phyloP scores from a whole-genome alignment of 2,797 vertebrate genomes.

The Takifugu rubripes region DNA sequence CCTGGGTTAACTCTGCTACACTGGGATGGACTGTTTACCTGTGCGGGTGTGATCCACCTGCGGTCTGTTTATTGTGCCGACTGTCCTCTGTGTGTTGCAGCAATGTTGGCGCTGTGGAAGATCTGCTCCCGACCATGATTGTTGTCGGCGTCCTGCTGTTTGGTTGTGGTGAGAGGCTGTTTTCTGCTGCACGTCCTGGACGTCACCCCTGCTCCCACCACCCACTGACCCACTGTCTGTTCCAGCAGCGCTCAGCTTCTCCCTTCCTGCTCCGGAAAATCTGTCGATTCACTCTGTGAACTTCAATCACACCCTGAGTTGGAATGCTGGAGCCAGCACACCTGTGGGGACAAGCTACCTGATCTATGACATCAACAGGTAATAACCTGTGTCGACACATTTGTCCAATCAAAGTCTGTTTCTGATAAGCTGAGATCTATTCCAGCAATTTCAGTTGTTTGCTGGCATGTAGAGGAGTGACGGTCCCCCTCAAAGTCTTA shows the following conservation, averaged over 20 bases:
- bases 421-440: no score
- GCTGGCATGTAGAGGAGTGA: no score
- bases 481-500: no score
- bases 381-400: background rate
- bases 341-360: constrained; percentile 31
- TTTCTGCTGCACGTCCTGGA: background rate
- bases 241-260: constrained; percentile 28
- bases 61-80: no score
- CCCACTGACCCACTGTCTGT: constrained; percentile 18
- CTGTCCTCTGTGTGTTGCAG: no score
- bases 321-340: constrained; percentile 45
- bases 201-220: background rate
- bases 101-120: no score
- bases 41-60: no score
- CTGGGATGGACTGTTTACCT: no score
- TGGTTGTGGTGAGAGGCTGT: background rate
- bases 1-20: no score
- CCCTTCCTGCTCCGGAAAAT: constrained; percentile 37
- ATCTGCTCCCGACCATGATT: background rate
- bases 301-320: constrained; percentile 40
- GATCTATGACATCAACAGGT: constrained; percentile 38
- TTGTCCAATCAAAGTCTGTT: no score
- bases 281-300: constrained; percentile 21
- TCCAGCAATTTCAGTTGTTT: no score
- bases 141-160: background rate